Evolutionary conservation across 2,888 invertebrate genomes (phyloP).

Genomic region (Dynastes grantii): DNA sequence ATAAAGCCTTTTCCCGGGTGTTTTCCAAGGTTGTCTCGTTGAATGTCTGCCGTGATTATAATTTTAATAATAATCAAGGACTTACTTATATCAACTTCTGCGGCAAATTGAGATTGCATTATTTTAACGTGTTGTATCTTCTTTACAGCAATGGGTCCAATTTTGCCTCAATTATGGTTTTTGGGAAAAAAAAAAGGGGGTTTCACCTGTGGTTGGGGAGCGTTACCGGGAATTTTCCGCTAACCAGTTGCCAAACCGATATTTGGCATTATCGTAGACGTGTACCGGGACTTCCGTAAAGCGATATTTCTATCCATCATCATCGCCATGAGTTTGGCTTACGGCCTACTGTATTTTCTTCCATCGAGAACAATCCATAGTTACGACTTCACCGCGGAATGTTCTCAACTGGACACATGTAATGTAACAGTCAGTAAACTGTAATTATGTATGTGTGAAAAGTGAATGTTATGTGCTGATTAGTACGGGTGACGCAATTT

Average conservation of each 20-base stretch:
- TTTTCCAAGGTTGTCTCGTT: too few relatives aligned
- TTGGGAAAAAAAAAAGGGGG: conserved; percentile 85
- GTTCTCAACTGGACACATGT: conserved; percentile 64
- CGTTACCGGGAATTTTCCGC: conserved; percentile 83
- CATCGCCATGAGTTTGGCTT: conserved; percentile 78
- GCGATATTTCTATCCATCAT: conserved; percentile 81
- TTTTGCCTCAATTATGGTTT: conserved; percentile 85
- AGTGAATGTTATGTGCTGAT: conserved; percentile 11
- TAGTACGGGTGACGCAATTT: conserved; percentile 2
- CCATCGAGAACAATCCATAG: conserved; percentile 66
- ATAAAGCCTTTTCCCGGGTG: too few relatives aligned
- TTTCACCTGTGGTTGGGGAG: conserved; percentile 84
- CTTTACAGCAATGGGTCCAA: conserved; percentile 83
- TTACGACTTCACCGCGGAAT: conserved; percentile 58
- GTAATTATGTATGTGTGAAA: conserved; percentile 29
- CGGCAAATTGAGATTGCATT: not conserved
- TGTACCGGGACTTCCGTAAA: conserved; percentile 80
- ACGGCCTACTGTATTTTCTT: conserved; percentile 81
- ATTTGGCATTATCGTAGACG: conserved; percentile 84
- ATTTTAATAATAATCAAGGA: too few relatives aligned
- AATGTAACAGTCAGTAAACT: conserved; percentile 66
- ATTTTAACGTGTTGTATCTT: not conserved
- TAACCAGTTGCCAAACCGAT: conserved; percentile 85
- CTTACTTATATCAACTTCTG: not conserved
- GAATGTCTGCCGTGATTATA: too few relatives aligned